These are phyloP conservation scores for Hiodon tergisus DNA, from an alignment of 2,113 vertebrate genomes.

Conservation along the genomic window DNA sequence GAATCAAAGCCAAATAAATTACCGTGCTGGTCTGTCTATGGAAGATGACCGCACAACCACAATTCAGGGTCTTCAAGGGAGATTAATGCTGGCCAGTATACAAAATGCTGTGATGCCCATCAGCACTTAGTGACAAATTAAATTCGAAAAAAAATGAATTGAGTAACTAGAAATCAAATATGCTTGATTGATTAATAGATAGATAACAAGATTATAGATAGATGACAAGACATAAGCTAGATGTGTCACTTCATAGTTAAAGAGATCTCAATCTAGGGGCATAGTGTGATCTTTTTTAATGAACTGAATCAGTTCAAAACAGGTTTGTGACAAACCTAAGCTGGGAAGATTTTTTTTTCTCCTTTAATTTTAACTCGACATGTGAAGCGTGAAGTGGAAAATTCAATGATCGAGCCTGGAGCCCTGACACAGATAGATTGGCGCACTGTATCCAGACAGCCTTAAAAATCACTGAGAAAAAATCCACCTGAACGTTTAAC, in stretches of 20 bases:
- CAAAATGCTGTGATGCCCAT: too few relatives aligned
- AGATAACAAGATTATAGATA: not conserved
- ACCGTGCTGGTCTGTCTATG: not conserved
- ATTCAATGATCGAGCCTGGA: constrained; percentile 21
- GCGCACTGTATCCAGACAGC: not conserved
- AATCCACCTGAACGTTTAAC: not conserved
- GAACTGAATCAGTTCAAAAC: constrained; percentile 14
- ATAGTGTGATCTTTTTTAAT: constrained; percentile 16
- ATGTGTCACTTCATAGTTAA: not conserved
- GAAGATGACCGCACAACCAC: not conserved
- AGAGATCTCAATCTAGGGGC: not conserved
- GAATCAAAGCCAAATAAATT: not conserved
- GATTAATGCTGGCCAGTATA: too few relatives aligned
- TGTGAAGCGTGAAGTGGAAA: constrained; percentile 25
- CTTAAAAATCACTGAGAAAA: constrained; percentile 3
- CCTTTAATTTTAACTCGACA: constrained; percentile 21
- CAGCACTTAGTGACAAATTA: too few relatives aligned
- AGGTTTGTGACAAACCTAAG: constrained; percentile 11
- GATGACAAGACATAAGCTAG: not conserved
- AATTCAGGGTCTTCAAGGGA: not conserved
- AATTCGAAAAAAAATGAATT: not conserved
- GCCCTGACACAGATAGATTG: not conserved
- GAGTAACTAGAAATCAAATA: not conserved
- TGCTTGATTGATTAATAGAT: not conserved
- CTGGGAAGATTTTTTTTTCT: constrained; percentile 17